Evolutionary conservation across 2,113 vertebrate species (phyloP).

Genomic region (Python bivittatus): DNA sequence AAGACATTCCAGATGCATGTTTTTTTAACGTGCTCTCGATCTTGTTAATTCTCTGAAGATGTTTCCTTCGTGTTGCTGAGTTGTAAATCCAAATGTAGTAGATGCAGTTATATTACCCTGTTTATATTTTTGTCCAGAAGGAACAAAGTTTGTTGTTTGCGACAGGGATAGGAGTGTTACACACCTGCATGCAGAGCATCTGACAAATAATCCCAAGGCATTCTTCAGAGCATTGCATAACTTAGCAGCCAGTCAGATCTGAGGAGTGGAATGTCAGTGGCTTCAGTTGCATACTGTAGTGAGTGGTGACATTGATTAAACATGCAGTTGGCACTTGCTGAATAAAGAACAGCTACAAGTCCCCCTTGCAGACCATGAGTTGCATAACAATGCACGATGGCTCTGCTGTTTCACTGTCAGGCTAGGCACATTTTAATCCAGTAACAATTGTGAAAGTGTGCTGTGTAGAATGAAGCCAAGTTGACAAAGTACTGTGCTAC

Average conservation of each 20-base stretch:
- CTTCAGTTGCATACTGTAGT: conserved; percentile 65
- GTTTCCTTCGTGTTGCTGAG: conserved; percentile 58
- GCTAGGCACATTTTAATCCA: conserved; percentile 65
- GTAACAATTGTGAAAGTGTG: conserved; percentile 19
- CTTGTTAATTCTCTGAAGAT: conserved; percentile 58
- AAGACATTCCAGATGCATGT: conserved; percentile 48
- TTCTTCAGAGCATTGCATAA: conserved; percentile 77
- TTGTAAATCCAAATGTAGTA: conserved; percentile 62
- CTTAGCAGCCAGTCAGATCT: conserved; percentile 66
- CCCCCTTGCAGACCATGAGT: conserved; percentile 70
- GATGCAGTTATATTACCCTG: conserved; percentile 47
- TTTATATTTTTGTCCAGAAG: conserved; percentile 57
- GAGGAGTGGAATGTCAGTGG: conserved; percentile 56
- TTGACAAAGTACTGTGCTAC: conserved; percentile 57
- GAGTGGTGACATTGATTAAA: conserved; percentile 75
- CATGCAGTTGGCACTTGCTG: conserved; percentile 73
- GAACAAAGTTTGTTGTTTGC: conserved; percentile 51
- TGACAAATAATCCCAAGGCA: conserved; percentile 69
- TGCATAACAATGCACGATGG: conserved; percentile 68
- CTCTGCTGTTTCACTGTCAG: conserved; percentile 69
- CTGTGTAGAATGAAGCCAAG: conserved; percentile 42
- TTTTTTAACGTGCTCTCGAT: conserved; percentile 50
- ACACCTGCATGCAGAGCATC: conserved; percentile 68
- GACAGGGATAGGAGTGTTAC: conserved; percentile 40
- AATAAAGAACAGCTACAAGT: conserved; percentile 68